Conservation (phyloP, 2,888 invertebrate species). For the Pammene fasciana region DNA sequence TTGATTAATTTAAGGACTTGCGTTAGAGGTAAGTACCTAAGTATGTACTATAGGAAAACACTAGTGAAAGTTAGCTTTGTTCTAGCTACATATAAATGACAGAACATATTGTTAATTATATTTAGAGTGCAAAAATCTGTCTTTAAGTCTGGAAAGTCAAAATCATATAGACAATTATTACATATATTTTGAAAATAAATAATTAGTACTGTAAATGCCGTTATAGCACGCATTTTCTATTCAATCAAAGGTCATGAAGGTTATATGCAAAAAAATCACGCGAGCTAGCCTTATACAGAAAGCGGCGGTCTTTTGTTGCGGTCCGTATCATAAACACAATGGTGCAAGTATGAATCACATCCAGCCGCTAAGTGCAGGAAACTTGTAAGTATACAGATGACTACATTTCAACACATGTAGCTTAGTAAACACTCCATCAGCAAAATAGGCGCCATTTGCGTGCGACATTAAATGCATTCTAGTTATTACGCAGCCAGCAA, state of each 20-base stretch:
- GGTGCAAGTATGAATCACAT: conserved; percentile 32
- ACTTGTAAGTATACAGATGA: conserved; percentile 25
- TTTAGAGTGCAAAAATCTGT: too few relatives aligned
- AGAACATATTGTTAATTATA: too few relatives aligned
- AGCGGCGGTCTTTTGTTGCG: conserved; percentile 61
- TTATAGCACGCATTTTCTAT: background rate
- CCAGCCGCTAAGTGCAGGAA: conserved; percentile 20
- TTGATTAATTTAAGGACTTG: conserved; percentile 29
- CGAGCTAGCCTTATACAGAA: conserved; percentile 68
- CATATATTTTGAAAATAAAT: background rate
- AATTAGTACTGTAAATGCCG: background rate
- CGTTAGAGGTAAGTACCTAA: too few relatives aligned
- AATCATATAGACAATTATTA: too few relatives aligned
- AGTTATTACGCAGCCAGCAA: conserved; percentile 5
- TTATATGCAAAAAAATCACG: conserved; percentile 59
- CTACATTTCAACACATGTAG: conserved; percentile 2
- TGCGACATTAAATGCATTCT: conserved; percentile 16
- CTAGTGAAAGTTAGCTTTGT: background rate
- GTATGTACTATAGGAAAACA: background rate
- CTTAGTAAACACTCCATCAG: conserved; percentile 4
- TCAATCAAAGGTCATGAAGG: conserved; percentile 45
- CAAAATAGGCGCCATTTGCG: background rate
- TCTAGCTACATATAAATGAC: background rate
- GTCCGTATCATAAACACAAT: conserved; percentile 54
- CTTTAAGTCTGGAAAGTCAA: too few relatives aligned